Percentiles rank a stretch among this genome's conserved stretches.
Evolutionary conservation across 2,113 vertebrate species (phyloP).

Genomic region (Prochilodus magdalenae): DNA sequence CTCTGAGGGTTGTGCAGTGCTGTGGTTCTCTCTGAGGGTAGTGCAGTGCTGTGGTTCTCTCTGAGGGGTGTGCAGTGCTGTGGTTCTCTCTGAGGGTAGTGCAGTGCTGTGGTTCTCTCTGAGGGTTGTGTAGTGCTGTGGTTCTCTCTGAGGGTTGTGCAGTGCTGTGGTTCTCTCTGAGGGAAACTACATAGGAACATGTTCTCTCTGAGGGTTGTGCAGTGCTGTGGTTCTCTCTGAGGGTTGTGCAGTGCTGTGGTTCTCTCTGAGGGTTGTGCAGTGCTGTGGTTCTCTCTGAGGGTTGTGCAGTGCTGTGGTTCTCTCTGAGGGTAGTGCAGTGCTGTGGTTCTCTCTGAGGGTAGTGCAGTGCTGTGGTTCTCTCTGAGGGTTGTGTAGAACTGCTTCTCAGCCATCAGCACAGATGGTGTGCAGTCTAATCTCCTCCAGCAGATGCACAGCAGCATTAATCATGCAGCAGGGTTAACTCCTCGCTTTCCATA

Average conservation of each 20-base stretch:
- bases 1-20: neutral
- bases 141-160: no score
- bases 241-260: no score
- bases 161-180: no score
- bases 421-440: conserved; percentile 68
- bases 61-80: no score
- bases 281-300: neutral
- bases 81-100: no score
- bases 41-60: no score
- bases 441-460: conserved; percentile 71
- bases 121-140: no score
- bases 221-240: no score
- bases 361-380: neutral
- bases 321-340: no score
- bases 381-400: neutral
- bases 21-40: neutral
- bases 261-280: neutral
- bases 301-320: no score
- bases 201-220: neutral
- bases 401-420: conserved; percentile 48
- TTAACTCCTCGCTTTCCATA: conserved; percentile 61
- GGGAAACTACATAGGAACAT: no score
- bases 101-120: neutral
- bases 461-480: conserved; percentile 73
- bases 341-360: no score